Evolutionary conservation across 2,113 vertebrate species (phyloP), one percentile per base, ranked within the genome.

Genomic region (Chlorodrepanis virens): DNA sequence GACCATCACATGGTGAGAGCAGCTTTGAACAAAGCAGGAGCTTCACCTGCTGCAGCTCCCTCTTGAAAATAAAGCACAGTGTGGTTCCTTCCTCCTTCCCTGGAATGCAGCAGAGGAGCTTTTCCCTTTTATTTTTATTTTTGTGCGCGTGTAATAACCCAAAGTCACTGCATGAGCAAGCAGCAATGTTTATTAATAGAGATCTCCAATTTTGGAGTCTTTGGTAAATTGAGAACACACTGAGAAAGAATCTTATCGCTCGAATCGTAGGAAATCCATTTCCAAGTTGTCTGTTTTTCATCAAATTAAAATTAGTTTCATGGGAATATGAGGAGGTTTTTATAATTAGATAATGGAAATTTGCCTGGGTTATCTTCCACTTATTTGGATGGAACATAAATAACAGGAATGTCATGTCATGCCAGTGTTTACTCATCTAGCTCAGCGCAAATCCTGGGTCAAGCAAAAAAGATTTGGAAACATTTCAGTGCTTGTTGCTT

Each of bases 271-370:
- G 95, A 97, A 97, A 97, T 90, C 94, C 94, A 95, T 97, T 97
- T 97, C 96, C 94, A 96, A 95, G 79, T 96, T 96, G 96, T 76
- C 96, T 97, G 97, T 23, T 97, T 98, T 97, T 95, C 96, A 97
- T 98, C 97, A 97, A 94, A 96, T 96, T 95, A 97, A 97, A 98
- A 97, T 97, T 95, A 96, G 96, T 97, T 98, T 96, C 97, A 97
- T 97, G 97, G 97, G 97, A 97, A 97, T 97, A 95, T 63, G 88
- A 94, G 91, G 89, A 95, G 93, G 96, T 92, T 97, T 97, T 97
- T 97, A 96, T 97, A 97, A 98, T 97, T 97, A 97, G 97, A 97
- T 96, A 97, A 97, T 97, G 96, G 97, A 97, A 97, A 95, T 97
- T 96, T 96, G 92, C 96, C 89, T 88, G 82, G 90, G 89, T 96